Conservation (phyloP, 2,888 invertebrate genomes). For the Amblyjoppa fuscipennis region DNA sequence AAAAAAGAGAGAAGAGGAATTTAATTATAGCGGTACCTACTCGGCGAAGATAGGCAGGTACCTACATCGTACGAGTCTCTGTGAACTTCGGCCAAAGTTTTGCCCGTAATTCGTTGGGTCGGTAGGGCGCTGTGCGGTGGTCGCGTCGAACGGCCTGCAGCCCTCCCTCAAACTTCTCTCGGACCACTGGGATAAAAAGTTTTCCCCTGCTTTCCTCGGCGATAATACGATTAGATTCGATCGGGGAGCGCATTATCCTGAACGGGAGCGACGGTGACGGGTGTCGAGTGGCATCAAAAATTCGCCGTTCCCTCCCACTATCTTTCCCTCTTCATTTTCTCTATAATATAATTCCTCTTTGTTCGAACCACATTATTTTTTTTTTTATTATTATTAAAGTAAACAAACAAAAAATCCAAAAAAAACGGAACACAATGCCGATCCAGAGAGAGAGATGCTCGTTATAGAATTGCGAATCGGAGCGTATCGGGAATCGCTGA, state of each 20-base stretch:
- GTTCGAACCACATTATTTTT: background rate
- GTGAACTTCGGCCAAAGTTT: conserved; percentile 64
- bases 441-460: conserved; percentile 18
- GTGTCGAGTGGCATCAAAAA: conserved; percentile 49
- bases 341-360: background rate
- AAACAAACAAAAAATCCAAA: background rate
- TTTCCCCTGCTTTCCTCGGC: conserved; percentile 35
- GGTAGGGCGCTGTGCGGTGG: conserved; percentile 33
- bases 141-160: conserved; percentile 38
- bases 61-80: conserved; percentile 59
- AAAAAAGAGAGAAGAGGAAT: conserved; percentile 56
- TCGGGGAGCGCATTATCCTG: conserved; percentile 48
- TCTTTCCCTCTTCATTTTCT: background rate
- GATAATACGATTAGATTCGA: conserved; percentile 66
- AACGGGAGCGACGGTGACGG: conserved; percentile 35
- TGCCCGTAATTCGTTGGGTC: conserved; percentile 66
- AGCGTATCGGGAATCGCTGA: conserved; percentile 11
- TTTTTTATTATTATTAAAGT: too few relatives aligned
- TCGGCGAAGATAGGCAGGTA: conserved; percentile 60
- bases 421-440: conserved; percentile 3
- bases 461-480: conserved; percentile 35
- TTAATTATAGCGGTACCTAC: conserved; percentile 64
- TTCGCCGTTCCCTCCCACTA: background rate
- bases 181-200: conserved; percentile 55
- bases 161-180: conserved; percentile 45